Evolutionary conservation across 2,113 vertebrate species (phyloP), one percentile per base, ranked within the genome.

Genomic region (Loxodonta africana): DNA sequence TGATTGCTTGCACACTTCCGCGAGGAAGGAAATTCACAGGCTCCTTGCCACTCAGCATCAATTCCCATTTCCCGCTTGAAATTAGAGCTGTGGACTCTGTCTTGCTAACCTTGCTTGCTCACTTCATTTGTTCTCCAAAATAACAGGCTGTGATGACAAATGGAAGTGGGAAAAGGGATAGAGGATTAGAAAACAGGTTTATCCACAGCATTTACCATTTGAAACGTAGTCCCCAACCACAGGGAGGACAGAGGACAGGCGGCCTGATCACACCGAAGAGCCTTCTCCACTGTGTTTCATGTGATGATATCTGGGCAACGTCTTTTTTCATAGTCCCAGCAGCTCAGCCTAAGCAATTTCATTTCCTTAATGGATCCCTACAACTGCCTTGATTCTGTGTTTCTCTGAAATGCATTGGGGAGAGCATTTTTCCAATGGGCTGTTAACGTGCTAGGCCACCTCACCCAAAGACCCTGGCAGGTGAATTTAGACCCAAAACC

Each of bases 251-350:
- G 0, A 6, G 30, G 48, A 41, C 48, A 69, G 37, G 10, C 6
- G 5, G 14, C 26, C 48, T 2, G 53, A 18, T 76, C 8, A 8
- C 3, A 2, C 1, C 1, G 15, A 10, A 41, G 51, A 51, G 7
- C 41, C 1, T 57, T 44, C 30, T 69, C 46, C 9, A 8, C 46
- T 62, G 44, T 65, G 33, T 30, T 80, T 83, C 23, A 46, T 23
- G 48, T 4, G 46, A 80, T 15, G 65, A 2, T 20, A n/a, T 62
- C 62, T 41, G 26, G 74, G 69, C 23, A 73, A 12, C 41, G 8
- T 83, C 44, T 84, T 21, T 44, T 57, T 86, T 67, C 57, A 48
- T 0, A 44, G 53, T 53, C n/a, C 67, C 30, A 81, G 28, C 33
- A 85, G 25, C 14, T 67, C 41, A 81, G 33, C 23, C 46, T 23